Conservation (phyloP, 2,113 vertebrate species). For the Ranitomeya variabilis region DNA sequence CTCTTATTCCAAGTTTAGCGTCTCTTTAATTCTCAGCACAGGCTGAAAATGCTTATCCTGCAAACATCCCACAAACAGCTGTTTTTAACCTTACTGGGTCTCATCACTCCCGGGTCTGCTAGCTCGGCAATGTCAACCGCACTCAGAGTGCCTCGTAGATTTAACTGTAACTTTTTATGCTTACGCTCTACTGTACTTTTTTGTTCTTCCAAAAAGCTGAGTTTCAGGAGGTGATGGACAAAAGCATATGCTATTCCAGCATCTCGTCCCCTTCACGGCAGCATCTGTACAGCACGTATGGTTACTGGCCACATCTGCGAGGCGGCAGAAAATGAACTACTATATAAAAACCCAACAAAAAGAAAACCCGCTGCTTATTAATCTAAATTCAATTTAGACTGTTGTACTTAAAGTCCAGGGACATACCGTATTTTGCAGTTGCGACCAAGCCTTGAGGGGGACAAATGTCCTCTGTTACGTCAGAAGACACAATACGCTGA, state of each 20-base stretch:
- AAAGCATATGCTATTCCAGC: constrained; percentile 9
- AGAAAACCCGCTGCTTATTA: background rate
- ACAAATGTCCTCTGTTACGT: background rate
- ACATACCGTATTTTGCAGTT: background rate
- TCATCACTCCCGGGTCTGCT: constrained; percentile 31
- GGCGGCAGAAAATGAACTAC: background rate
- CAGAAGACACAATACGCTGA: background rate
- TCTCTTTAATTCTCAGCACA: constrained; percentile 19
- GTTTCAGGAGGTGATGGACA: background rate
- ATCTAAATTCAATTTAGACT: background rate
- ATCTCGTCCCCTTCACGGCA: background rate
- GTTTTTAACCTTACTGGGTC: constrained; percentile 44
- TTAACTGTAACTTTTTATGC: constrained; percentile 21
- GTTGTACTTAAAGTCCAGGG: background rate
- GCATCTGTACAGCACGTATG: constrained; percentile 18
- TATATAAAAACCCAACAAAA: background rate
- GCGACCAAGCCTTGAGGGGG: background rate
- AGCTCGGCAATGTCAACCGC: constrained; percentile 27
- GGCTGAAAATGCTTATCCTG: constrained; percentile 33
- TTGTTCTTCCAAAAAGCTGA: constrained; percentile 19
- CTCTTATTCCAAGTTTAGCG: background rate
- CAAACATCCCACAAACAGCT: constrained; percentile 37
- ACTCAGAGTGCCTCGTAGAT: constrained; percentile 8
- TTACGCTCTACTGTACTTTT: constrained; percentile 21
- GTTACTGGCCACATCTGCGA: background rate